phyloP scores from a whole-genome alignment of 2,888 invertebrate genomes.

The Meiosimyza platycephala region DNA sequence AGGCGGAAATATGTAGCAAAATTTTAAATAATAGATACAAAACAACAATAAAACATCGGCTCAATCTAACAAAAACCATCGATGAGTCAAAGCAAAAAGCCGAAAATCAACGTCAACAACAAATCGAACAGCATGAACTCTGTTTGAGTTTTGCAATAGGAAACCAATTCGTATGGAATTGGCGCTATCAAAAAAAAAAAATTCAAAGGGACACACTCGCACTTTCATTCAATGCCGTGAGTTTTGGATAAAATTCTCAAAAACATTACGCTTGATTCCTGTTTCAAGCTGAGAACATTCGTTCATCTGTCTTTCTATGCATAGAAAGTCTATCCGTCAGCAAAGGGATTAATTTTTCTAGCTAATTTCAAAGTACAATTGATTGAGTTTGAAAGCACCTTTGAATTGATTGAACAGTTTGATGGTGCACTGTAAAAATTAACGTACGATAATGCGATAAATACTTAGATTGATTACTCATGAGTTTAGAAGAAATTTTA shows the following conservation, averaged over 20 bases:
- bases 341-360: constrained; percentile 24
- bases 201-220: background rate
- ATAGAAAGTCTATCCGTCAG: background rate
- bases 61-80: background rate
- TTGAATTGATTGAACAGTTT: too few relatives aligned
- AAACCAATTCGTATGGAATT: background rate
- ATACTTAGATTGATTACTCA: too few relatives aligned
- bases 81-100: background rate
- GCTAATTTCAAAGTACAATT: background rate
- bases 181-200: constrained; percentile 11
- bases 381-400: too few relatives aligned
- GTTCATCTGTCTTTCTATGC: background rate
- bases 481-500: too few relatives aligned
- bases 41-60: constrained; percentile 18
- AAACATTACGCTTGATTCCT: background rate
- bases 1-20: constrained; percentile 29
- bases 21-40: constrained; percentile 16
- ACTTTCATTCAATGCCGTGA: too few relatives aligned
- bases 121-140: background rate
- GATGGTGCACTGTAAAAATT: too few relatives aligned
- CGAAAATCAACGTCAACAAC: constrained; percentile 1
- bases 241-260: background rate
- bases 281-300: background rate
- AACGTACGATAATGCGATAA: too few relatives aligned
- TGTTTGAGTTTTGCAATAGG: background rate